phyloP scores from a whole-genome alignment of 1,140 invertebrate species.

The Lepidurus arcticus region DNA sequence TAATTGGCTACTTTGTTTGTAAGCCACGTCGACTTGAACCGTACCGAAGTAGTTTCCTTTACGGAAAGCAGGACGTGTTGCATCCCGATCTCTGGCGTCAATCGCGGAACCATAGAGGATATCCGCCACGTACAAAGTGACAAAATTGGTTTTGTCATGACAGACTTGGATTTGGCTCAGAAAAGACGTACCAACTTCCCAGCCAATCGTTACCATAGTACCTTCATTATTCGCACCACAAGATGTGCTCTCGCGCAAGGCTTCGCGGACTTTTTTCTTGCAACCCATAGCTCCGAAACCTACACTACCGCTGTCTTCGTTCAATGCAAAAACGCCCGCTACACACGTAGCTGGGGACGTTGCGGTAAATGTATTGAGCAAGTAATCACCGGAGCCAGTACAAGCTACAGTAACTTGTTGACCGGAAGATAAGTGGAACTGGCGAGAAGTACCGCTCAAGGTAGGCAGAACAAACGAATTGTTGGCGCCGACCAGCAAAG shows the following conservation, averaged over 20 bases:
- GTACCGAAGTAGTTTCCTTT: constrained; percentile 31
- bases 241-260: constrained; percentile 24
- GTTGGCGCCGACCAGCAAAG: constrained; percentile 23
- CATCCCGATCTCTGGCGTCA: constrained; percentile 28
- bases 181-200: constrained; percentile 28
- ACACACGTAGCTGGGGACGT: constrained; percentile 19
- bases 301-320: neutral
- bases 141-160: constrained; percentile 27
- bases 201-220: constrained; percentile 29
- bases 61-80: constrained; percentile 30
- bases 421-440: constrained; percentile 1
- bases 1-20: constrained; percentile 27
- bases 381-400: constrained; percentile 26
- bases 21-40: constrained; percentile 25
- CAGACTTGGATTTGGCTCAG: constrained; percentile 32
- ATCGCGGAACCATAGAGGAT: constrained; percentile 26
- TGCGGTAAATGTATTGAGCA: neutral
- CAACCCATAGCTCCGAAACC: constrained; percentile 25
- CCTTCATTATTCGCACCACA: constrained; percentile 26
- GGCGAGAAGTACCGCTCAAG: constrained; percentile 20
- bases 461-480: constrained; percentile 26
- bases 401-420: constrained; percentile 27
- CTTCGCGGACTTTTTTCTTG: constrained; percentile 12
- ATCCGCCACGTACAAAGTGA: constrained; percentile 26
- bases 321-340: neutral